A percentile compares a stretch with the other conserved stretches of the same genome.
Conservation (phyloP, 1,140 invertebrate genomes). For the Pseudobourletiella spinata region DNA sequence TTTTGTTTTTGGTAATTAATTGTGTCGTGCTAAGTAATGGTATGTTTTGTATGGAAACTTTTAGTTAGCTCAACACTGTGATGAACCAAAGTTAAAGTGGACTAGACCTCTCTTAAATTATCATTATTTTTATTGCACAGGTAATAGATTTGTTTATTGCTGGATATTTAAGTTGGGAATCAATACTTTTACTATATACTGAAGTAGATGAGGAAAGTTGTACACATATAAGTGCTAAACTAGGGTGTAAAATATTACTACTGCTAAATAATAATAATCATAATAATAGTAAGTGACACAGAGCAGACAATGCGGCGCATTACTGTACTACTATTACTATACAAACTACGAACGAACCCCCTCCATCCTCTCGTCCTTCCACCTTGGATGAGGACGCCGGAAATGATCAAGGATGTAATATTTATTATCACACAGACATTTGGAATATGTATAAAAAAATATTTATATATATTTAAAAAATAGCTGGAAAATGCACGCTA, state of each 20-base stretch:
- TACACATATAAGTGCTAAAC: no score
- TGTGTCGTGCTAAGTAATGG: no score
- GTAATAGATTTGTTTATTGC: neutral
- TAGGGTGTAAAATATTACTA: no score
- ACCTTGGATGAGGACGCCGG: neutral
- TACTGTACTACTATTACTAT: no score
- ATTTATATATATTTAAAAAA: neutral
- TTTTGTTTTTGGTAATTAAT: no score
- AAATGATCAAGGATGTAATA: neutral
- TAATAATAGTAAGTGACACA: no score
- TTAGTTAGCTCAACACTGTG: slow-evolving; percentile 32
- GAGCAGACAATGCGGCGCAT: no score
- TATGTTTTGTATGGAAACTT: no score
- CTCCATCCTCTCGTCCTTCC: no score
- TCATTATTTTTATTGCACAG: neutral
- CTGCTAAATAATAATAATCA: no score
- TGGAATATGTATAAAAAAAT: neutral
- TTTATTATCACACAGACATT: neutral
- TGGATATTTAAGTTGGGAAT: neutral
- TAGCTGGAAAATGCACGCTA: neutral
- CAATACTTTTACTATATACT: neutral
- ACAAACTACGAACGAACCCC: no score
- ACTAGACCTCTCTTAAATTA: slow-evolving; percentile 12
- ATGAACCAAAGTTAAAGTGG: slow-evolving; percentile 31
- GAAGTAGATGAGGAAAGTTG: neutral